Base-by-base conservation (phyloP, 2,888 invertebrate species). In the Ptilodon capucinus region DNA sequence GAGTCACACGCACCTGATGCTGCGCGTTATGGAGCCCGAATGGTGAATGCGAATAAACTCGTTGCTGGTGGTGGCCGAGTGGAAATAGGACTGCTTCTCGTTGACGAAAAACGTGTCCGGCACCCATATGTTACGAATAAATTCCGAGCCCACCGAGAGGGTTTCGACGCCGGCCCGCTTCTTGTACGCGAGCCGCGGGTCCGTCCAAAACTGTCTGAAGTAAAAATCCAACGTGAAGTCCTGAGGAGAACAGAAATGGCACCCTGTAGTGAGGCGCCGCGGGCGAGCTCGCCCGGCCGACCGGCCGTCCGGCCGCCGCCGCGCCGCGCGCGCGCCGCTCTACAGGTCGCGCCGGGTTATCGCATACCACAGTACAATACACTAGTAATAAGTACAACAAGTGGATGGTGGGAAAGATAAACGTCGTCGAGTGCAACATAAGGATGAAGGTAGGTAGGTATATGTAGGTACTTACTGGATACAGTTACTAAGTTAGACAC, bases 51-150 rank as follows among this genome's bases (percentile, higher is more conserved):
- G 94, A 86, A 98, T 96, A 93, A 98, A 98, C 92, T 98, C 98
- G 92, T 99, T 99, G 92, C 97, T 97, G 82, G 99, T 99, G 80
- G 99, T 99, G 72, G 98, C 98, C 86, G 97, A 97, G 92, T 99
- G 99, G 92, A 99, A 98, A 93, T 98, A 99, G 70, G 98, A 97
- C 92, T 98, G 97, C 92, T 99, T 99, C 92, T 99, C 99, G 91
- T 99, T 99, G 76, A 98, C 98, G 92, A 99, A 98, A 93, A 99
- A 99, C 65, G 98, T 99, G 91, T 99, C 99, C 69, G 98, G 98
- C 74, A 98, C 98, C 99, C 99, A 99, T 81, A 99, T 98, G 90
- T 96, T 97, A 88, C 97, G 97, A 86, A 97, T 96, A 91, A 97
- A 97, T 87, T 97, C 97, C 56, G 97, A 96, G 73, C 97, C 97